phyloP scores from a whole-genome alignment of 2,888 invertebrate species.

The Drepanosiphum platanoidis region DNA sequence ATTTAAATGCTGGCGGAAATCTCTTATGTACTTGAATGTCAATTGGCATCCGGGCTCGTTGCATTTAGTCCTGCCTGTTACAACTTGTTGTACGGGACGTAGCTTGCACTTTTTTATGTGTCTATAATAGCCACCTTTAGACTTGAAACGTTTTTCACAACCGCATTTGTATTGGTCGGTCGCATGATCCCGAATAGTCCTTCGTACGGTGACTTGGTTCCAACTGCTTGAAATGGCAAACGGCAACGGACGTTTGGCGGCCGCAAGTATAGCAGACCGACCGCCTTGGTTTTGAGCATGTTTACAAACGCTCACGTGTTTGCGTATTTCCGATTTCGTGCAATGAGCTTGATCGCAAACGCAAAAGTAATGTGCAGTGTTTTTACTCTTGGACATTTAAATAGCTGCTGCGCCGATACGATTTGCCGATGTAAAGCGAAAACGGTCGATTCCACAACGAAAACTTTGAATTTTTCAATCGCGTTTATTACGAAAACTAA shows the following conservation, averaged over 20 bases:
- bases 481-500: too few relatives aligned
- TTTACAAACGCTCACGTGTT: conserved; percentile 4
- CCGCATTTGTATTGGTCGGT: conserved; percentile 27
- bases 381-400: background rate
- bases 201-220: too few relatives aligned
- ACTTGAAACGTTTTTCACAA: conserved; percentile 38
- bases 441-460: too few relatives aligned
- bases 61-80: conserved; percentile 48
- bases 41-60: conserved; percentile 29
- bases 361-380: background rate
- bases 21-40: conserved; percentile 47
- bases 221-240: background rate
- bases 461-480: too few relatives aligned
- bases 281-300: conserved; percentile 10
- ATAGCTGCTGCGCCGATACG: too few relatives aligned
- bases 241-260: background rate
- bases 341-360: conserved; percentile 17
- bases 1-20: conserved; percentile 45
- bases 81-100: conserved; percentile 17
- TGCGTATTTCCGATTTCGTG: background rate
- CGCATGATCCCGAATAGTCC: background rate
- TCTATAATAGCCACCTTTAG: conserved; percentile 49
- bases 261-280: background rate
- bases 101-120: conserved; percentile 41
- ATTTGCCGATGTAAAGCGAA: too few relatives aligned